phyloP scores from a whole-genome alignment of 1,140 invertebrate species.

The Drosophila miranda region DNA sequence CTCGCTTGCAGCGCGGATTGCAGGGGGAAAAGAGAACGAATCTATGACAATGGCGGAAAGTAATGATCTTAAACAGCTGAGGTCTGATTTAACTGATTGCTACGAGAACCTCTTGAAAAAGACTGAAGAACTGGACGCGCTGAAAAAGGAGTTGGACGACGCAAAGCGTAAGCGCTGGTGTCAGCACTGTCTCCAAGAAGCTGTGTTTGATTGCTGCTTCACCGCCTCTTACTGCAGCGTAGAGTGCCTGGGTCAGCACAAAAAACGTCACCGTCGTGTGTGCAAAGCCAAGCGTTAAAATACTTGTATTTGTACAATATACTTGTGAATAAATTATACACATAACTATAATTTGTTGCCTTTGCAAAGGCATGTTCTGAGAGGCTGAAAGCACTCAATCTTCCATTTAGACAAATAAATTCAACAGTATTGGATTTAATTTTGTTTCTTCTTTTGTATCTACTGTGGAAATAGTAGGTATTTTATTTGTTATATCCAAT shows the following conservation, averaged over 20 bases:
- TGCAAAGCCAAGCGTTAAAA: too few species aligned
- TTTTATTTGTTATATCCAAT: too few species aligned
- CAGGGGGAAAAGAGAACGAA: background rate
- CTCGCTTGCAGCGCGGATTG: slow-evolving; percentile 3
- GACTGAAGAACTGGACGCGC: slow-evolving; percentile 32
- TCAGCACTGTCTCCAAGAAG: slow-evolving; percentile 92
- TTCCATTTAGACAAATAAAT: too few species aligned
- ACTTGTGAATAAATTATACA: too few species aligned
- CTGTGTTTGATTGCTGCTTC: slow-evolving; percentile 96
- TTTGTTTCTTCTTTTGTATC: too few species aligned
- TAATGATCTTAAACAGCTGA: slow-evolving; percentile 84
- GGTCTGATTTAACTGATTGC: slow-evolving; percentile 90
- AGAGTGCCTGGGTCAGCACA: slow-evolving; percentile 88
- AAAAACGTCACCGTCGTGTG: slow-evolving; percentile 35
- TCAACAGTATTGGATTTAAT: too few species aligned
- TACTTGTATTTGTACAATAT: too few species aligned
- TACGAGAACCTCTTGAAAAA: slow-evolving; percentile 87
- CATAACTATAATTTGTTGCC: too few species aligned
- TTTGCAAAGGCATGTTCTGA: too few species aligned
- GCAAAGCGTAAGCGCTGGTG: slow-evolving; percentile 84
- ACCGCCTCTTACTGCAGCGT: slow-evolving; percentile 93
- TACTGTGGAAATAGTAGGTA: too few species aligned
- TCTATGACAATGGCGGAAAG: background rate
- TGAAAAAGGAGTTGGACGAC: slow-evolving; percentile 1
- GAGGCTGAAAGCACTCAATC: too few species aligned